Evolutionary conservation across 1,140 invertebrate genomes (phyloP).

Genomic region (Potamilus streckersoni): DNA sequence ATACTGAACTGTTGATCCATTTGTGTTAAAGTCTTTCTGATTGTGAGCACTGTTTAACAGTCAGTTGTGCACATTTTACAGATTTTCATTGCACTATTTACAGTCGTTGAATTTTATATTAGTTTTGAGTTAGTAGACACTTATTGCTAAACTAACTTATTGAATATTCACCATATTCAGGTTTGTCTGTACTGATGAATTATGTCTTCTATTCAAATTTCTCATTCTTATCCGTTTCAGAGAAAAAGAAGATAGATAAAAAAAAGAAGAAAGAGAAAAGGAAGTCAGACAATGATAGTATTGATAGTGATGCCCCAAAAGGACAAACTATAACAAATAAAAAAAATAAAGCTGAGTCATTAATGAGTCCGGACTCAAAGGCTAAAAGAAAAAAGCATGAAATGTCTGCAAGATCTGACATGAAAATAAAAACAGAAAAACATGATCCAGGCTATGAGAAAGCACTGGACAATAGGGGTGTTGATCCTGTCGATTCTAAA

Average conservation of each 20-base stretch:
- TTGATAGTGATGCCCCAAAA: constrained; percentile 17
- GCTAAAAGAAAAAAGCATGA: not conserved
- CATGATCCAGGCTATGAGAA: constrained; percentile 34
- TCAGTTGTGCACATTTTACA: not conserved
- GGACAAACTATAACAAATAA: constrained; percentile 18
- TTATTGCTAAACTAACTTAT: not conserved
- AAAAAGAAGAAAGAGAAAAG: constrained; percentile 48
- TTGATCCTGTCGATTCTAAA: not conserved
- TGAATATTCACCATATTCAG: not conserved
- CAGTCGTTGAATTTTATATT: not conserved
- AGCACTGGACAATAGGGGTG: constrained; percentile 10
- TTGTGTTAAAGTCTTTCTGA: no score
- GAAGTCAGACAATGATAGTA: constrained; percentile 24
- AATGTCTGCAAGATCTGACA: not conserved
- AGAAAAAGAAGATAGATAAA: constrained; percentile 44
- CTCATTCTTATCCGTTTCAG: constrained; percentile 11
- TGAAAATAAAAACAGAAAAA: constrained; percentile 38
- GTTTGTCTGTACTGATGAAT: not conserved
- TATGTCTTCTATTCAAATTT: not conserved
- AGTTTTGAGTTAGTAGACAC: not conserved
- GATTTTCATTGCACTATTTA: not conserved
- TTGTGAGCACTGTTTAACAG: no score
- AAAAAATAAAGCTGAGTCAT: constrained; percentile 20
- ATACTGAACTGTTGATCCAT: no score
- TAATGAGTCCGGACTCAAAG: constrained; percentile 11